Conservation (phyloP, 2,113 vertebrate genomes). For the Megaceryle torquata region DNA sequence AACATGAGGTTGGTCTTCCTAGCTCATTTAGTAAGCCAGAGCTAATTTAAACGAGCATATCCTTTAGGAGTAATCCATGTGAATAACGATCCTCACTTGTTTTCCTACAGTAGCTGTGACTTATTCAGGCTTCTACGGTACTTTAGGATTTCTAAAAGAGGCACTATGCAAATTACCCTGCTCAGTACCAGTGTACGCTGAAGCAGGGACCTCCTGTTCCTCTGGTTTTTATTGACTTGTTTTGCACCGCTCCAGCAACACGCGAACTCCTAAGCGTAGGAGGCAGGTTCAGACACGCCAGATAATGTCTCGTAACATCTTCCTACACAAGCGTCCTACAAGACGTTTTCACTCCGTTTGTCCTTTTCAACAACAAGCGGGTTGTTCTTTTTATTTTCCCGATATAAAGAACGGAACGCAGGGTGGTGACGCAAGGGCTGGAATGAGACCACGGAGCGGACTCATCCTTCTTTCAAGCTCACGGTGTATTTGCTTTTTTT, state of each 20-base stretch:
- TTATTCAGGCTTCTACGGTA: neutral
- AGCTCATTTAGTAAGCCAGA: constrained; percentile 8
- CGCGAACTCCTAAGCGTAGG: neutral
- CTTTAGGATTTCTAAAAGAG: neutral
- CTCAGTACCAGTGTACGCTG: neutral
- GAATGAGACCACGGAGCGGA: neutral
- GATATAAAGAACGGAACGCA: neutral
- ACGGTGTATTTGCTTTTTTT: neutral
- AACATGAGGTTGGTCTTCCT: constrained; percentile 12
- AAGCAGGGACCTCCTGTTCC: neutral
- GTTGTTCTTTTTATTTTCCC: neutral
- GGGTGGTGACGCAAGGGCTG: neutral
- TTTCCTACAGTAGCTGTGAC: neutral
- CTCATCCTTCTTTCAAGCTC: rapidly evolving
- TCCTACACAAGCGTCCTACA: neutral
- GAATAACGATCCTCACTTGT: neutral
- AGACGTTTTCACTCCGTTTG: neutral
- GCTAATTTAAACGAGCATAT: neutral
- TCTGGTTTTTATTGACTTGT: neutral
- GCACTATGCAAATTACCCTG: neutral
- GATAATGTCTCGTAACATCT: neutral
- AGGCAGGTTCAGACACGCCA: neutral
- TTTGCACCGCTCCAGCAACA: neutral
- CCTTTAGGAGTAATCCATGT: constrained; percentile 1
- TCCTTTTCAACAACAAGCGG: neutral